Evolutionary conservation across 1,140 invertebrate species (phyloP).

Genomic region (Bombus pyrosoma): DNA sequence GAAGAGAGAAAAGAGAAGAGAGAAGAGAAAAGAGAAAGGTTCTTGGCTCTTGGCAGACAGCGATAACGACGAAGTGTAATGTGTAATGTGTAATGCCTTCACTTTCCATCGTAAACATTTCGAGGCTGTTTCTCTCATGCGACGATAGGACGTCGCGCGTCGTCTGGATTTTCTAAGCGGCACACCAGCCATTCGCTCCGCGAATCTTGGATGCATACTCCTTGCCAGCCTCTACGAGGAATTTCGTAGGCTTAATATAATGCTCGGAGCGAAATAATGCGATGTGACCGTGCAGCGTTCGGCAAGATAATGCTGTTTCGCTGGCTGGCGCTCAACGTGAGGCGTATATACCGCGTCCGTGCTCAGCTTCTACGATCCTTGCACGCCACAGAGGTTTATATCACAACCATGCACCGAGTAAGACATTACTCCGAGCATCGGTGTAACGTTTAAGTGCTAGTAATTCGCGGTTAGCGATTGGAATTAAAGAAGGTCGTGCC

Average conservation of each 20-base stretch:
- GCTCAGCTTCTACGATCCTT: background rate
- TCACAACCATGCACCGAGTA: background rate
- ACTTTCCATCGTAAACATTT: conserved; percentile 66
- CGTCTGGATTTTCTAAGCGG: conserved; percentile 27
- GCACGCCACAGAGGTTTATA: background rate
- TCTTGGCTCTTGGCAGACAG: conserved; percentile 31
- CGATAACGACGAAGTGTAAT: conserved; percentile 44
- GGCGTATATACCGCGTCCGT: background rate
- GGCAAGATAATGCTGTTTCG: conserved; percentile 27
- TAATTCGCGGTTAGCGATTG: conserved; percentile 9
- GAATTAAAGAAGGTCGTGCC: conserved; percentile 37
- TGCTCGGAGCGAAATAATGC: conserved; percentile 30
- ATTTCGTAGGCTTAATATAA: conserved; percentile 38
- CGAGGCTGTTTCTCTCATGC: conserved; percentile 32
- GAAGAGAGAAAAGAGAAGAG: conserved; percentile 32
- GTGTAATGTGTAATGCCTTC: conserved; percentile 49
- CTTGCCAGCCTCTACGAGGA: conserved; percentile 17
- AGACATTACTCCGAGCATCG: background rate
- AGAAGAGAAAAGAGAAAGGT: conserved; percentile 32
- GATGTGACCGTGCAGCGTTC: conserved; percentile 19
- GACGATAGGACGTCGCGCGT: conserved; percentile 23
- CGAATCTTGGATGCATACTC: background rate
- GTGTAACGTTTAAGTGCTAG: background rate
- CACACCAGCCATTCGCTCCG: background rate
- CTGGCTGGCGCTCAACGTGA: background rate